Evolutionary conservation across 2,113 vertebrate genomes (phyloP).

Genomic region (Poecilia latipinna): DNA sequence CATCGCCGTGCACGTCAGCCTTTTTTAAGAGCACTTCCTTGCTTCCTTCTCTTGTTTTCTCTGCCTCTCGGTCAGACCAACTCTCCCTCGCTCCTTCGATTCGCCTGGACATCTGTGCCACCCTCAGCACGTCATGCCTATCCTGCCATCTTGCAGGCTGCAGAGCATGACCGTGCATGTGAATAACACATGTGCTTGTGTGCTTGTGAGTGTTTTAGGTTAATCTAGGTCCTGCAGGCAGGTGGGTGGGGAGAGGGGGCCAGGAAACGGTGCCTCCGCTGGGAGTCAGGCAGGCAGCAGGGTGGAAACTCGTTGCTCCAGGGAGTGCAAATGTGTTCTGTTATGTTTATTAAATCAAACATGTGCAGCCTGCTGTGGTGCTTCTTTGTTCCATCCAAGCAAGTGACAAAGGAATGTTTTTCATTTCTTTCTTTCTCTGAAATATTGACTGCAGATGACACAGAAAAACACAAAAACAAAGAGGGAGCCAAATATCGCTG

Average conservation of each 20-base stretch:
- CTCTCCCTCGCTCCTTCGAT: slow-evolving; percentile 63
- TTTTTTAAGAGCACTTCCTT: background rate
- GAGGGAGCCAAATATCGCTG: background rate
- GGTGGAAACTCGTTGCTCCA: slow-evolving; percentile 59
- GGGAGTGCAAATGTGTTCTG: slow-evolving; percentile 62
- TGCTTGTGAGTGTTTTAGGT: slow-evolving; percentile 34
- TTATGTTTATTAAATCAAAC: slow-evolving; percentile 69
- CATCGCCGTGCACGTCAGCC: background rate
- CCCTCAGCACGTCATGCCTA: slow-evolving; percentile 49
- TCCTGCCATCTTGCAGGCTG: slow-evolving; percentile 38
- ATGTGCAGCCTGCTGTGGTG: slow-evolving; percentile 28
- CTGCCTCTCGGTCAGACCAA: slow-evolving; percentile 49
- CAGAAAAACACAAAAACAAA: too few species aligned
- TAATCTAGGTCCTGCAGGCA: slow-evolving; percentile 57
- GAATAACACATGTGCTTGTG: background rate
- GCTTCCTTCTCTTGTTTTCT: background rate
- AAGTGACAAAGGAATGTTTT: slow-evolving; percentile 13
- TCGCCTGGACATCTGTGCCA: slow-evolving; percentile 72
- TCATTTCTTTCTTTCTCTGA: slow-evolving; percentile 26
- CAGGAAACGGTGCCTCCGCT: slow-evolving; percentile 71
- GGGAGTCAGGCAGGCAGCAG: slow-evolving; percentile 61
- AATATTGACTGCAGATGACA: background rate
- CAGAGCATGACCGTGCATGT: background rate
- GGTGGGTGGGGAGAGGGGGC: slow-evolving; percentile 56
- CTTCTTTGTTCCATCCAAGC: slow-evolving; percentile 44